Evolutionary conservation across 2,888 invertebrate species (phyloP), one percentile per base, ranked within the genome.

Genomic region (Melitaea athalia): DNA sequence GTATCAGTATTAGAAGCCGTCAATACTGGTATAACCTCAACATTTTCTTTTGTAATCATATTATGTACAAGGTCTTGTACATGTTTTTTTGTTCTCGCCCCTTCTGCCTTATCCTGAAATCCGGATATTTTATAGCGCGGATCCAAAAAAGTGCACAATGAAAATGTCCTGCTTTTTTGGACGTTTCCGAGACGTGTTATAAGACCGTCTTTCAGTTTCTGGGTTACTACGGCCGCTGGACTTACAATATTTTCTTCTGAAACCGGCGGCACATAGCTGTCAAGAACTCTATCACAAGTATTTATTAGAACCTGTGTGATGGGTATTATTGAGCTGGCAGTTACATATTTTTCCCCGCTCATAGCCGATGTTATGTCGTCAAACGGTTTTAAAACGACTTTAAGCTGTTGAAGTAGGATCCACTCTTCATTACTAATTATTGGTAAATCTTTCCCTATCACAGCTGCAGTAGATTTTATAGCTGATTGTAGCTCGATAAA

Each of bases 331-430:
- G 70, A 75, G 38, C 77, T 75, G 2, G 67, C 75, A 3, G 77
- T 76, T 33, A 78, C 47, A 68, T 77, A 76, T 53, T 76, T 76
- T 75, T 80, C 73, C 0, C 73, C 61, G 69, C 76, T 76, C 74
- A 76, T 72, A 8, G 73, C 53, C 10, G n/a, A 33, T 0, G 74
- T 76, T 0, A 68, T 62, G 33, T 79, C 75, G n/a, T 81, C 76
- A 43, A 78, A 79, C 7, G 15, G 15, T 15, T 50, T 47, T 14
- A 61, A 47, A 49, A 61, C 47, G 4, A 45, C 45, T 45, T 45
- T 45, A 5, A 45, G 10, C 45, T 45, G 12, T 45, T 45, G 45
- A 5, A 45, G 45, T 45, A 45, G 45, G 45, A 45, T 12, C 45
- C 45, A 45, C 45, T 45, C 45, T 45, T 45, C 45, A 3, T 45